Conservation (phyloP, 2,113 vertebrate species). For the Ibidorhyncha struthersii region DNA sequence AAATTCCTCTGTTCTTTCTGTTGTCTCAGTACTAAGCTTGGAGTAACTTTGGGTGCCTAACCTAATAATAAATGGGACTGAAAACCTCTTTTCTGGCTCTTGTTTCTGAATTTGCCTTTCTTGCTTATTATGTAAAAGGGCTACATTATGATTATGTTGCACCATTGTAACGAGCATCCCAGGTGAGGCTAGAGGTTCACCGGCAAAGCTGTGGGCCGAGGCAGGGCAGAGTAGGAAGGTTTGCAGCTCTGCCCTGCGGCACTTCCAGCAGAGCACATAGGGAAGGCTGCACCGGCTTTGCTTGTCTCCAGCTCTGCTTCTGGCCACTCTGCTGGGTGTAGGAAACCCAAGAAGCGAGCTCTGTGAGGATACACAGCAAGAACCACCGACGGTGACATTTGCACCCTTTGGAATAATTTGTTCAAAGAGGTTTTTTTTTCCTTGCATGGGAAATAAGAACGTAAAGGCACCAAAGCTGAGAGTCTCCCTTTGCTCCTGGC, state of each 20-base stretch:
- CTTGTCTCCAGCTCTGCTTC: not conserved
- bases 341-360: not conserved
- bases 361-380: not conserved
- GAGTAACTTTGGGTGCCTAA: not conserved
- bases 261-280: not conserved
- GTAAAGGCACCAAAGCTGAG: not conserved
- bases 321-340: not conserved
- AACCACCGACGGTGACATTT: not conserved
- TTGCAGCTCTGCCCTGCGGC: not conserved
- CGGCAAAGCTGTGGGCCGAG: not conserved
- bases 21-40: not conserved
- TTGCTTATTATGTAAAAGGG: not conserved
- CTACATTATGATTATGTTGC: not conserved
- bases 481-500: not conserved
- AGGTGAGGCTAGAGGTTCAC: not conserved
- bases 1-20: not conserved
- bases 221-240: not conserved
- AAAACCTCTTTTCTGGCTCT: not conserved
- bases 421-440: not conserved
- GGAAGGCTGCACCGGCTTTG: not conserved
- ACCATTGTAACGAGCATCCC: rapidly evolving
- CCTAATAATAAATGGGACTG: not conserved
- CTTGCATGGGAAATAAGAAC: not conserved
- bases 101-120: not conserved
- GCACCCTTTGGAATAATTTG: too few species aligned